These are phyloP conservation scores for Drosophila flavopinicola DNA, from an alignment of 2,888 invertebrate genomes.

Conservation along the genomic window DNA sequence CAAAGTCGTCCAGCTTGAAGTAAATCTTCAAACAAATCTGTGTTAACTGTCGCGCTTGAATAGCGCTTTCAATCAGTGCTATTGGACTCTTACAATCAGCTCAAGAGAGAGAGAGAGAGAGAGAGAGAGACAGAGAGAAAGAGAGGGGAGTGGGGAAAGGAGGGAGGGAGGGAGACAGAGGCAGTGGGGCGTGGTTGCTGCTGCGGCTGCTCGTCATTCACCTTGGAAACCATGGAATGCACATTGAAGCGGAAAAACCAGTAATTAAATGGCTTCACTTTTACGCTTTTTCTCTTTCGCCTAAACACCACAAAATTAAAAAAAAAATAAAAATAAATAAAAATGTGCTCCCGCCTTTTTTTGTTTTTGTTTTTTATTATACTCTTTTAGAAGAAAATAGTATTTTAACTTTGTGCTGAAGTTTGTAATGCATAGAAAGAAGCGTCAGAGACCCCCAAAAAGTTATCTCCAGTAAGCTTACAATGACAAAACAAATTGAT, in stretches of 20 bases:
- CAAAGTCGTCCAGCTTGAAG: background rate
- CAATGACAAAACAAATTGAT: too few species aligned
- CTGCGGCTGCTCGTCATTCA: slow-evolving; percentile 58
- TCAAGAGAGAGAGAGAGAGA: background rate
- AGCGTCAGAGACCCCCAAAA: too few species aligned
- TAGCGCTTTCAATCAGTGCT: slow-evolving; percentile 30
- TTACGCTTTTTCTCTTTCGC: slow-evolving; percentile 34
- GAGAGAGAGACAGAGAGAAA: background rate
- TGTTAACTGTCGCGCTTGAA: slow-evolving; percentile 34
- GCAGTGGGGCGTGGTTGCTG: slow-evolving; percentile 19
- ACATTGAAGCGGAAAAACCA: slow-evolving; percentile 70
- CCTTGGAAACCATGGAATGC: slow-evolving; percentile 63
- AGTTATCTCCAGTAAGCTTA: too few species aligned
- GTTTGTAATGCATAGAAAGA: too few species aligned
- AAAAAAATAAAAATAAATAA: slow-evolving; percentile 1
- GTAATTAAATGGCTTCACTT: slow-evolving; percentile 71
- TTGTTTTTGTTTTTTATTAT: slow-evolving; percentile 23
- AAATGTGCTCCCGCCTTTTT: slow-evolving; percentile 27
- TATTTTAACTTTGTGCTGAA: too few species aligned
- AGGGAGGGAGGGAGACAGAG: background rate
- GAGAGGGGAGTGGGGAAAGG: slow-evolving; percentile 9
- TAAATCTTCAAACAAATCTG: slow-evolving; percentile 26
- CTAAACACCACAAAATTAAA: slow-evolving; percentile 1
- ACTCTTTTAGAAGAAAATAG: too few species aligned
- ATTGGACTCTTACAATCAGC: slow-evolving; percentile 36